Evolutionary conservation across 2,797 vertebrate species (phyloP).

Genomic region (Coracias cyanogaster): DNA sequence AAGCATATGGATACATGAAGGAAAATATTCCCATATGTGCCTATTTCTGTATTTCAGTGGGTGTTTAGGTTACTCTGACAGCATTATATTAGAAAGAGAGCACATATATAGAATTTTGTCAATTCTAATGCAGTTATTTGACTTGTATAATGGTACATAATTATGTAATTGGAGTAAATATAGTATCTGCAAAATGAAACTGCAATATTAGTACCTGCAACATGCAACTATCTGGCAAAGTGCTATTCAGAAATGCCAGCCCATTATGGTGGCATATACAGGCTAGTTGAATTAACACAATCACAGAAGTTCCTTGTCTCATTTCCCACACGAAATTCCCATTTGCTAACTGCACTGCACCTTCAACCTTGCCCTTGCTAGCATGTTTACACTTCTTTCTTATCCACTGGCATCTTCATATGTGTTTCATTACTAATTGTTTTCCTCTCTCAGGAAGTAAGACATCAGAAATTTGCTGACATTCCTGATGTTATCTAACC

Average conservation of each 20-base stretch:
- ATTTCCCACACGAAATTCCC: not conserved
- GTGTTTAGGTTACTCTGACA: constrained; percentile 35
- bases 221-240: not conserved
- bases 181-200: constrained; percentile 1
- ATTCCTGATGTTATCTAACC: not conserved
- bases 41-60: constrained; percentile 61
- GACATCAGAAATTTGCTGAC: not conserved
- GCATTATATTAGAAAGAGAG: constrained; percentile 8
- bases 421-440: not conserved
- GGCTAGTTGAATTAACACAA: not conserved
- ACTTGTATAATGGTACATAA: constrained; percentile 46
- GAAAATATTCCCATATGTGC: constrained; percentile 14
- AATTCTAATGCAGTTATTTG: constrained; percentile 55
- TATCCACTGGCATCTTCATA: not conserved
- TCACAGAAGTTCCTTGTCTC: not conserved
- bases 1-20: constrained; percentile 21
- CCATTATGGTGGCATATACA: not conserved
- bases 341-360: not conserved
- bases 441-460: not conserved
- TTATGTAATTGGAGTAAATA: constrained; percentile 58
- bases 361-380: not conserved
- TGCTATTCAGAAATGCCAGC: not conserved
- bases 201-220: not conserved
- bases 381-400: not conserved
- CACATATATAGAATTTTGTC: constrained; percentile 44